These are phyloP conservation scores for Limnephilus lunatus DNA, from an alignment of 2,888 invertebrate genomes.

Conservation along the genomic window DNA sequence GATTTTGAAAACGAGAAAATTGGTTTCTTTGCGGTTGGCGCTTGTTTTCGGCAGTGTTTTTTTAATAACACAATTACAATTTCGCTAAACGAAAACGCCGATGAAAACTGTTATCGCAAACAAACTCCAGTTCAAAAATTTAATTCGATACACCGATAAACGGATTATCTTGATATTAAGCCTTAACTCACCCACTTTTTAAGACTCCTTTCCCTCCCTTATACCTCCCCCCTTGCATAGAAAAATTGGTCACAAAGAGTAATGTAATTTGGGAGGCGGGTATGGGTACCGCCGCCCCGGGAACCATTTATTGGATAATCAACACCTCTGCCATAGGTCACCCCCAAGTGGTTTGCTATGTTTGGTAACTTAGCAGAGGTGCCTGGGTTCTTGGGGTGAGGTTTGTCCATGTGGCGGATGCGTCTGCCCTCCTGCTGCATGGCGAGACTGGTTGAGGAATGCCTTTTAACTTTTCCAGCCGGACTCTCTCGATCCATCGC, in stretches of 20 bases:
- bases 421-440: no score
- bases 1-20: not conserved
- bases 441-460: no score
- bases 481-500: no score
- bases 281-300: no score
- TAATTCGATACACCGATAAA: not conserved
- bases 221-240: not conserved
- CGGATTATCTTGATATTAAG: not conserved
- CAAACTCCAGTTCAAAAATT: not conserved
- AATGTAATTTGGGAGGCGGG: not conserved
- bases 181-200: not conserved
- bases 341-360: no score
- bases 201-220: not conserved
- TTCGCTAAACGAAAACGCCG: not conserved
- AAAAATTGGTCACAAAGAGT: not conserved
- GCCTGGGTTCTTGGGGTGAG: no score
- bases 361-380: no score
- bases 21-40: not conserved
- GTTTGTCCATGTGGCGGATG: no score
- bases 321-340: no score
- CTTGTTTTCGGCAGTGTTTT: not conserved
- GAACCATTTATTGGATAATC: no score
- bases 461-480: no score
- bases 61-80: not conserved
- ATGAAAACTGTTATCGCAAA: not conserved